phyloP scores from a whole-genome alignment of 2,113 vertebrate genomes.

The Ascaphus truei region DNA sequence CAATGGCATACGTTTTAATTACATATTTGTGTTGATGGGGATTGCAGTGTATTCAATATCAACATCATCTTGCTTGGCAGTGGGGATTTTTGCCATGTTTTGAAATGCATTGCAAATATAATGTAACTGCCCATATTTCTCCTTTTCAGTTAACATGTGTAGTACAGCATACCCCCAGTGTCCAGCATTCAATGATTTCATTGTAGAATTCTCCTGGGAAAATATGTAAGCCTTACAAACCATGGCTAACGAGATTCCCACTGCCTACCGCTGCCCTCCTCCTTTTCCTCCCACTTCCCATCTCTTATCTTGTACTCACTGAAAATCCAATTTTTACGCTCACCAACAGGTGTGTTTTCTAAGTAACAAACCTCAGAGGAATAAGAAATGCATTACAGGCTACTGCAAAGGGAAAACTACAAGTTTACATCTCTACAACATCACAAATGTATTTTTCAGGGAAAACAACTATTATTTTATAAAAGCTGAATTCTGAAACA shows the following conservation, averaged over 20 bases:
- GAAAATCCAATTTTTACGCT: slow-evolving; percentile 31
- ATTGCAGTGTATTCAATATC: not conserved
- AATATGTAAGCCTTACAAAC: slow-evolving; percentile 21
- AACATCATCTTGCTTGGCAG: too few relatives aligned
- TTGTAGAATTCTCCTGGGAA: slow-evolving; percentile 32
- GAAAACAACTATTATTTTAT: not conserved
- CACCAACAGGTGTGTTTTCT: slow-evolving; percentile 30
- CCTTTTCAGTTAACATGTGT: slow-evolving; percentile 5
- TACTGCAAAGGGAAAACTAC: not conserved
- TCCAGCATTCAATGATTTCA: slow-evolving; percentile 10
- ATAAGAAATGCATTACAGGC: slow-evolving; percentile 22
- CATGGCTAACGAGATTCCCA: slow-evolving; percentile 27
- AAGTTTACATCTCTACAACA: not conserved
- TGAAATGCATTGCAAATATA: not conserved
- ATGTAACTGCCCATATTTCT: not conserved
- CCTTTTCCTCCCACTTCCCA: slow-evolving; percentile 18
- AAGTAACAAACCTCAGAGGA: slow-evolving; percentile 20
- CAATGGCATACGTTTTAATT: too few relatives aligned
- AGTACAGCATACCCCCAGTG: not conserved
- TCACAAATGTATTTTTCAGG: not conserved
- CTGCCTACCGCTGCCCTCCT: slow-evolving; percentile 20
- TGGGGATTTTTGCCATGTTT: not conserved
- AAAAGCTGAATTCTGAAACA: not conserved
- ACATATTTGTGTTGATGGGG: not conserved
- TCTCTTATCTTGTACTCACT: slow-evolving; percentile 32